Evolutionary conservation across 2,888 invertebrate genomes (phyloP), one percentile per base, ranked within the genome.

Genomic region (Cheiracanthium punctorium): DNA sequence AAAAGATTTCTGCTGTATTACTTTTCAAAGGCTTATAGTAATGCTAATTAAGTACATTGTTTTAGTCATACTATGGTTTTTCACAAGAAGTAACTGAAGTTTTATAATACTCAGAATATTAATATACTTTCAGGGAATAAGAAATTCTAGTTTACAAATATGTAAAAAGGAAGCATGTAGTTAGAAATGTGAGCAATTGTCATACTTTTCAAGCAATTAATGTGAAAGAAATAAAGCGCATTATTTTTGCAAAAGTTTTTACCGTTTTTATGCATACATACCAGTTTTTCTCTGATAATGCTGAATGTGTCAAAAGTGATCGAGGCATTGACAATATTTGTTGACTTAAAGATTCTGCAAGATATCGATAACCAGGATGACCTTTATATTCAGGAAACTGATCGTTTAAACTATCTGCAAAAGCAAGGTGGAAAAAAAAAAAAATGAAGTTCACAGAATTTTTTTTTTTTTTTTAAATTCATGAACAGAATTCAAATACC

Each of bases 231-330:
- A 7, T 52, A 52, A 4, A 20, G 4, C 5, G 17, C n/a, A 52
- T n/a, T 1, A 48, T 8, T 4, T 48, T 48, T 41, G 41, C 14
- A 10, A 14, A n/a, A 48, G 20, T n/a, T n/a, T n/a, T n/a, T n/a
- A n/a, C n/a, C n/a, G n/a, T n/a, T n/a, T n/a, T n/a, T n/a, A 20
- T 17, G 32, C 37, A 12, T 43, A 48, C 90, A 90, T 90, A 93
- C 96, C 96, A 96, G 90, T 95, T 95, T 91, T 94, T 95, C 91
- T 96, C 96, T 0, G 95, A 95, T 20, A 96, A 92, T 87, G 94
- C 93, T 8, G 95, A 94, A 89, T 95, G 95, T 0, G 95, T 95
- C 89, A 96, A 93, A 64, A 94, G 94, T 90, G 94, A 94, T 88
- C 95, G 93, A 71, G 94, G 93, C 33, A 95, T 94, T 4, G 96